These are phyloP conservation scores for Myotis daubentonii DNA, from an alignment of 2,797 vertebrate species.

Conservation along the genomic window DNA sequence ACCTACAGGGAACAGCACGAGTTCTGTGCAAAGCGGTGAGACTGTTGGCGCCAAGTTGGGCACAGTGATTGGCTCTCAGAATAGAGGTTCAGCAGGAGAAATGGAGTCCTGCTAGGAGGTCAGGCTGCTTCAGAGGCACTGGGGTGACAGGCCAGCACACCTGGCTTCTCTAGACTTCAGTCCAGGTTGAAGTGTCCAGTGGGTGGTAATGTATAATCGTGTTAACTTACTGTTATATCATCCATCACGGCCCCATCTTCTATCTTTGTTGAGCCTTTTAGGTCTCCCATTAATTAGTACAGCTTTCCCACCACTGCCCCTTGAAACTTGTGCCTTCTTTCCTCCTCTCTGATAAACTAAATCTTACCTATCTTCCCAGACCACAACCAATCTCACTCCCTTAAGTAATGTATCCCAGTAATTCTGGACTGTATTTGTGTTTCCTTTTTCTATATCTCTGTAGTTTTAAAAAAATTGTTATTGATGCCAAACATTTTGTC, in stretches of 20 bases:
- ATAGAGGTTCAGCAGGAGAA: background rate
- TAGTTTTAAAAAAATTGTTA: background rate
- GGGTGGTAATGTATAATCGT: background rate
- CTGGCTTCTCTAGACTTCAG: background rate
- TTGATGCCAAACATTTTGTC: background rate
- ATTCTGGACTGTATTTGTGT: background rate
- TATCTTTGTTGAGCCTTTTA: background rate
- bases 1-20: slow-evolving; percentile 26
- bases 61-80: slow-evolving; percentile 27
- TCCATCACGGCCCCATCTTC: background rate
- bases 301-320: background rate
- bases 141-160: background rate
- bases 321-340: background rate
- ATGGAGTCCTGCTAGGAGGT: background rate
- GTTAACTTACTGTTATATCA: background rate
- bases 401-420: background rate
- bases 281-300: background rate
- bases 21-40: background rate
- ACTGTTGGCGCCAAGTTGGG: background rate
- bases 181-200: background rate
- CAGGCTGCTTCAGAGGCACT: slow-evolving; percentile 30
- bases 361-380: background rate
- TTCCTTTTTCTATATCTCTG: background rate
- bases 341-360: background rate
- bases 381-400: background rate